Evolutionary conservation across 2,113 vertebrate species (phyloP), one percentile per base, ranked within the genome.

Genomic region (Hemibagrus wyckioides): DNA sequence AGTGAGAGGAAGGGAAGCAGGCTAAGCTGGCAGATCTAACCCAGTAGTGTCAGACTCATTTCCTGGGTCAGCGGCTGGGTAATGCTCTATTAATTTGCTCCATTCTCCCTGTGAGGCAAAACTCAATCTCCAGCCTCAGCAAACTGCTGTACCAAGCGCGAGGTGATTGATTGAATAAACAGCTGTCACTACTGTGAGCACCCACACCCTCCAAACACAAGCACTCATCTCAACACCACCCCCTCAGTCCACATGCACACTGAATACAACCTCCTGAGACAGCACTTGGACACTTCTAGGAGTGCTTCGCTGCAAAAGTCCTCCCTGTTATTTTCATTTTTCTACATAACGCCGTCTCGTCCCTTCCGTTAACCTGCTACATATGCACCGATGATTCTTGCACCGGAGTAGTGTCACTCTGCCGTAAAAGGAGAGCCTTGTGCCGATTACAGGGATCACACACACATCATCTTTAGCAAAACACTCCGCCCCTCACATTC

Each of bases 61-160:
- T 97, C 95, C 96, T 95, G 97, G 97, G 97, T 99, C 97, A 99
- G 95, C 69, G 96, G 95, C 96, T 99, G 97, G 97, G 97, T 99
- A 98, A 99, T 98, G 97, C 96, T 96, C 97, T 97, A 99, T 99
- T 99, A 97, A 99, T 99, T 99, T 99, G 97, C 97, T 98, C 96
- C 94, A 90, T 96, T 96, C 95, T 98, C 96, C 94, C 95, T 95
- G 96, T 96, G 96, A 97, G 96, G 94, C 96, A 97, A 91, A 97
- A 97, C 97, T 97, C 97, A 97, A 97, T 97, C 97, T 97, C 96
- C 96, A 94, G 92, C 93, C 94, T 93, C 92, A 93, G 94, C 94
- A 94, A 95, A 93, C 91, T 89, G 94, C 94, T 90, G 89, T 94
- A 92, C 96, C 95, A 94, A 95, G 94, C 93, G 96, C 96, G 94